Evolutionary conservation across 2,888 invertebrate species (phyloP).

Genomic region (Diabrotica balteata): DNA sequence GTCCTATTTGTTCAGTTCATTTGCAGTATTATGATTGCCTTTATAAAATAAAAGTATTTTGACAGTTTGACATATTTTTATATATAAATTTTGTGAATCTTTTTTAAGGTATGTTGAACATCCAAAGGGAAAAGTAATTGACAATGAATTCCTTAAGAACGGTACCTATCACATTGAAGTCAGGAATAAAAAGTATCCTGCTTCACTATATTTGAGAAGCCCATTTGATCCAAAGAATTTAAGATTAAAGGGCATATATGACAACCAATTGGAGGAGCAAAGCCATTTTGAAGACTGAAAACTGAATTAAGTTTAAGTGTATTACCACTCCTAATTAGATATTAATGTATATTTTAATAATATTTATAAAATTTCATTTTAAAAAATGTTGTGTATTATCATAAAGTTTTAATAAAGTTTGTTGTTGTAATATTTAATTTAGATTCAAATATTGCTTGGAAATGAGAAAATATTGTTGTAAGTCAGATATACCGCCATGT

Average conservation of each 20-base stretch:
- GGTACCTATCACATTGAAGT: conserved; percentile 84
- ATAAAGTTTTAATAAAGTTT: too few species aligned
- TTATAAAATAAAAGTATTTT: too few species aligned
- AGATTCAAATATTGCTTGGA: too few species aligned
- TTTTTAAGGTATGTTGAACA: conserved; percentile 64
- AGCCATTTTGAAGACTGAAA: conserved; percentile 59
- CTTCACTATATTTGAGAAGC: conserved; percentile 73
- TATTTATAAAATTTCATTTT: neutral
- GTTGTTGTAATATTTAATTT: too few species aligned
- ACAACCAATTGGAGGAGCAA: conserved; percentile 58
- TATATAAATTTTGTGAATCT: neutral
- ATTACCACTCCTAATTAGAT: too few species aligned
- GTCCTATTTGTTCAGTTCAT: too few species aligned
- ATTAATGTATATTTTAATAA: neutral
- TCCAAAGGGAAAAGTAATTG: conserved; percentile 68
- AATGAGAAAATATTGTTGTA: too few species aligned
- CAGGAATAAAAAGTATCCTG: conserved; percentile 76
- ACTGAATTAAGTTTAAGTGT: too few species aligned
- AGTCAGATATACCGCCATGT: too few species aligned
- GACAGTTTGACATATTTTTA: too few species aligned
- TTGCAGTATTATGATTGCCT: too few species aligned
- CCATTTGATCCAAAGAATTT: conserved; percentile 85
- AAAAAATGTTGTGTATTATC: too few species aligned
- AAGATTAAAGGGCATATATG: conserved; percentile 75
- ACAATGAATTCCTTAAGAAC: conserved; percentile 70